phyloP scores from a whole-genome alignment of 2,888 invertebrate genomes.

The Agrochola lychnidis region DNA sequence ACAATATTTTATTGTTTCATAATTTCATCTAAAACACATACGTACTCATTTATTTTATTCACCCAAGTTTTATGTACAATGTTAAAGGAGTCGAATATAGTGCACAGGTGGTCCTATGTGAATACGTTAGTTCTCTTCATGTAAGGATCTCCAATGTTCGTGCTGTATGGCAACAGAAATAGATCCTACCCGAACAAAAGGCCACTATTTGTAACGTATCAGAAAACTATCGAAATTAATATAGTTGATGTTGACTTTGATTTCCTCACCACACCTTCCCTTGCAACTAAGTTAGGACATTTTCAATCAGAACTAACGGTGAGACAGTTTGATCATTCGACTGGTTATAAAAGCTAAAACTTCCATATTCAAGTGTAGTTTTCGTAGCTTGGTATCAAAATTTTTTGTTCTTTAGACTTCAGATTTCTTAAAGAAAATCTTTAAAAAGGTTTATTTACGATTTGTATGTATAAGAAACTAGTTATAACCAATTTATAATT shows the following conservation, averaged over 20 bases:
- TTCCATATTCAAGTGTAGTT: not conserved
- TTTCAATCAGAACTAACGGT: not conserved
- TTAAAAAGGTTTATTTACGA: not conserved
- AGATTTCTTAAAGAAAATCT: not conserved
- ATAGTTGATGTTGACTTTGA: not conserved
- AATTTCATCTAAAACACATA: not conserved
- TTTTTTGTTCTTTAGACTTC: not conserved
- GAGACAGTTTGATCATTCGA: not conserved
- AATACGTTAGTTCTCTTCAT: not conserved
- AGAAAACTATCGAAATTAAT: not conserved
- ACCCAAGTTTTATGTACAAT: too few relatives aligned
- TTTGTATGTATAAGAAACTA: not conserved
- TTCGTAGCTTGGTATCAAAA: not conserved
- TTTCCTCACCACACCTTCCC: not conserved
- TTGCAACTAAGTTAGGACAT: not conserved
- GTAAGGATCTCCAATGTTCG: not conserved
- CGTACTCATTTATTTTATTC: not conserved
- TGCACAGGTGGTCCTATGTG: not conserved
- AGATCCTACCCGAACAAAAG: not conserved
- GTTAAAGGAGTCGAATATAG: not conserved
- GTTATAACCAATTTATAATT: conserved; percentile 39
- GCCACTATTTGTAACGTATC: not conserved
- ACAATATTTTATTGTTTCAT: not conserved
- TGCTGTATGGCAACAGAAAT: not conserved
- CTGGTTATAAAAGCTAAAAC: not conserved